Percentiles rank a stretch among this genome's conserved stretches.
Conservation (phyloP, 2,797 vertebrate species). For the Rhodeus uyekii region DNA sequence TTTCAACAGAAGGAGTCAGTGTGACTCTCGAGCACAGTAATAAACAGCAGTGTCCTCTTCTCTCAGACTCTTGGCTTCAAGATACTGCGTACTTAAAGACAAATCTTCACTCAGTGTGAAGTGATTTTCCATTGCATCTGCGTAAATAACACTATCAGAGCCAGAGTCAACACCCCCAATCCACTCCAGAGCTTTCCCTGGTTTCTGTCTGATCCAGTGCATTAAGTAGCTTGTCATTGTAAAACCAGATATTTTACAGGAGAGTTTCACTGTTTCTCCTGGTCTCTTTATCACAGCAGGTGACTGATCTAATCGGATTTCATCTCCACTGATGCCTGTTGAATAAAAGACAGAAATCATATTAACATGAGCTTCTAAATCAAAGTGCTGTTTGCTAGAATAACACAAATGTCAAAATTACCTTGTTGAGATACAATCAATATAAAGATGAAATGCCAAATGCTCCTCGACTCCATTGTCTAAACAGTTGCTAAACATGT, state of each 20-base stretch:
- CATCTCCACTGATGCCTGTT: constrained; percentile 34
- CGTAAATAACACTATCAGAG: background rate
- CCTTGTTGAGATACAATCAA: background rate
- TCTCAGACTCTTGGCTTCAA: constrained; percentile 44
- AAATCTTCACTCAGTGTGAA: constrained; percentile 31
- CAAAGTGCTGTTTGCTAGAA: background rate
- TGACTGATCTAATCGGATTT: constrained; percentile 42
- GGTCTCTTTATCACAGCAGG: constrained; percentile 31
- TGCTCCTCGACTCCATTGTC: background rate
- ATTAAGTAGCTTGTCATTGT: background rate
- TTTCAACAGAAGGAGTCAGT: constrained; percentile 1
- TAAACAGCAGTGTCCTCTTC: constrained; percentile 55
- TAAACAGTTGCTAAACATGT: background rate
- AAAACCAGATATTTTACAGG: constrained; percentile 59
- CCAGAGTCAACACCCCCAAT: background rate
- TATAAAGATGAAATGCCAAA: constrained; percentile 11
- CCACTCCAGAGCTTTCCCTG: constrained; percentile 48
- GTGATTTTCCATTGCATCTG: constrained; percentile 15
- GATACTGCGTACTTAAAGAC: constrained; percentile 41
- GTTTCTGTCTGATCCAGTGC: constrained; percentile 51
- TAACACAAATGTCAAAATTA: background rate
- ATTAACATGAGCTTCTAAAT: background rate
- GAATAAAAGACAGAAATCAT: background rate
- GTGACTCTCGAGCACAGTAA: background rate
- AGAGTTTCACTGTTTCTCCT: constrained; percentile 55